These are phyloP conservation scores for Saccostrea glomerata DNA, from an alignment of 1,140 invertebrate species.

Conservation along the genomic window DNA sequence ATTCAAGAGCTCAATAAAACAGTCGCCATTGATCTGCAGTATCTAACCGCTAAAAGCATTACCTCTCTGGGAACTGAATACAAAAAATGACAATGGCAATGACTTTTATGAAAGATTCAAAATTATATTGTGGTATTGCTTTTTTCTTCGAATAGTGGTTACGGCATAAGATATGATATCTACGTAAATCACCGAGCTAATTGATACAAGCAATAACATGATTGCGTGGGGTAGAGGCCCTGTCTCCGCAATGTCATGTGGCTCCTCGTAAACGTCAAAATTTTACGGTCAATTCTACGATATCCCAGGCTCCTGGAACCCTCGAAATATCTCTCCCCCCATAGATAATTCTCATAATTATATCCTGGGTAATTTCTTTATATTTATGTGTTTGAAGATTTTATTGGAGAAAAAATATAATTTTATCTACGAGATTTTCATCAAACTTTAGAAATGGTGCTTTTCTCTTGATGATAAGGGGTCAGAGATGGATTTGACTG, in stretches of 20 bases:
- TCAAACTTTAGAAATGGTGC: not conserved
- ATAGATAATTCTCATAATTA: conserved; percentile 20
- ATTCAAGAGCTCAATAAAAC: conserved; percentile 36
- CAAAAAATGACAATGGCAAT: not conserved
- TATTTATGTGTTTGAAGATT: conserved; percentile 29
- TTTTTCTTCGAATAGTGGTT: not conserved
- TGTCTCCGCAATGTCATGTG: conserved; percentile 3
- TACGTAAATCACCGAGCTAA: conserved; percentile 24
- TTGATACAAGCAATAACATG: conserved; percentile 17
- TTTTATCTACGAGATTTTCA: conserved; percentile 25
- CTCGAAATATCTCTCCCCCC: not conserved
- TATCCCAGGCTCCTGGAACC: not conserved
- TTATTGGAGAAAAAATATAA: conserved; percentile 8
- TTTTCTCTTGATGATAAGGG: not conserved
- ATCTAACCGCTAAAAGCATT: conserved; percentile 28
- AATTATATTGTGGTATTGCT: not conserved
- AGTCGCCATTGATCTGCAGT: conserved; percentile 6
- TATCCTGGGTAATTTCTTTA: conserved; percentile 7
- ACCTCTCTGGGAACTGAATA: not conserved
- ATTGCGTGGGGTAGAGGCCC: not conserved
- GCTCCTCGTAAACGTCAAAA: conserved; percentile 26
- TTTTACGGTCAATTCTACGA: conserved; percentile 11
- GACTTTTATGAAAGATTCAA: not conserved
- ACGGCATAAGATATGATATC: not conserved
- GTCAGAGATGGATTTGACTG: not conserved